Evolutionary conservation across 2,888 invertebrate genomes (phyloP), one percentile per base, ranked within the genome.

Genomic region (Poecilus cupreus): DNA sequence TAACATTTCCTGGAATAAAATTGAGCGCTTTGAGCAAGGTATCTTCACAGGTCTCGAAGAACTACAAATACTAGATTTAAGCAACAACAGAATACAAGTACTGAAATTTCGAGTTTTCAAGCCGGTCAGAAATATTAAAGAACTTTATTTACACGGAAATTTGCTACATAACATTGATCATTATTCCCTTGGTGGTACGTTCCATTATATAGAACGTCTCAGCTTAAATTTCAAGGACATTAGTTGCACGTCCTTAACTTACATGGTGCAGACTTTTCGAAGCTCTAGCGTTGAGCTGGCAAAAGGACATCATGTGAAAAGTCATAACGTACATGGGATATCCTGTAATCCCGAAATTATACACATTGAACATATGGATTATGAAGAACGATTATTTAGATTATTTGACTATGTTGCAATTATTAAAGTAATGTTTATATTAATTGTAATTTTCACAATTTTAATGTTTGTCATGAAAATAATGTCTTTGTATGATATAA

Each of bases 1-100:
- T 77, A 94, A 94, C 87, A 89, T 95, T 84, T 93, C 93, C 72
- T 91, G 91, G 85, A 96, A 95, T 87, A 91, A 92, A 81, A 89
- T 96, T 85, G 90, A 90, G 60, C 89, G 90, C 84, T 89, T 95
- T 85, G 91, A 92, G 39, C 89, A 90, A 1, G 92, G 91, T 80
- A 88, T 93, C 70, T 95, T 95, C 87, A 89, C 90, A 43, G 92
- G 92, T 87, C 90, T 93, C 84, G 90, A 89, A 76, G 90, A 91
- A 83, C 87, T 95, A 82, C 88, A 89, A 81, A 90, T 92, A 68
- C 88, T 96, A 74, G 94, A 94, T 85, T 87, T 96, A 26, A 94
- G 94, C 92, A 91, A 92, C 85, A 96, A 95, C 86, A 91, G 92
- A 84, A 89, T 96, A 82, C 91, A 90, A 39, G 91, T 92, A 87